Percentiles rank a stretch among this genome's conserved stretches.
These are phyloP conservation scores for Tolypeutes matacus DNA, from an alignment of 2,797 vertebrate genomes.

Conservation along the genomic window DNA sequence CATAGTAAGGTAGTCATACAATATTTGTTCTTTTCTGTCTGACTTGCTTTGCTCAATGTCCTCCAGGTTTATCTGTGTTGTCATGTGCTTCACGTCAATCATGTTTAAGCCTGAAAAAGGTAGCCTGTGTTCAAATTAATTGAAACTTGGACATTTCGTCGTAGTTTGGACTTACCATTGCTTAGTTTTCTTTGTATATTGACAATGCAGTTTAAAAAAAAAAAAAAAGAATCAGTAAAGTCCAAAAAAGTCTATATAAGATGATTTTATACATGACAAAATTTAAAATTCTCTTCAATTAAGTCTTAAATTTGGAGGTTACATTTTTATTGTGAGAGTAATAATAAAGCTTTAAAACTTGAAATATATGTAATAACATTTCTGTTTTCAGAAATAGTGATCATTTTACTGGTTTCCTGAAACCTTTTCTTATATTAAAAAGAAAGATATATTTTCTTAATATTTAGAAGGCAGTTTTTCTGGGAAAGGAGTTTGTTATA, in stretches of 20 bases:
- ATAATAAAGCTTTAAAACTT: conserved; percentile 35
- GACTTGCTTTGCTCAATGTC: too few relatives aligned
- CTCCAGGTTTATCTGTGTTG: too few relatives aligned
- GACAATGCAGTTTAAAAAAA: background rate
- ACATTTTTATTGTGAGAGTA: conserved; percentile 63
- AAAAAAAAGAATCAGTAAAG: background rate
- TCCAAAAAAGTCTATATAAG: background rate
- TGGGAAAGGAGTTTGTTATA: conserved; percentile 29
- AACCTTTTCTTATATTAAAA: conserved; percentile 41
- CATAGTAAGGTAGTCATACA: too few relatives aligned
- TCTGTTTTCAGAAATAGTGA: conserved; percentile 16
- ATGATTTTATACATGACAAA: conserved; percentile 9
- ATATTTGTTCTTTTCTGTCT: too few relatives aligned
- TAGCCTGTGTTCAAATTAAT: background rate
- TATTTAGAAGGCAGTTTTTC: background rate
- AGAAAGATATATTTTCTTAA: background rate
- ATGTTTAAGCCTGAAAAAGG: conserved; percentile 30
- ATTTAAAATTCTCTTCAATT: conserved; percentile 21
- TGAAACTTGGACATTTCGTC: background rate
- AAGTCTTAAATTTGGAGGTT: conserved; percentile 39
- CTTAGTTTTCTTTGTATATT: conserved; percentile 40
- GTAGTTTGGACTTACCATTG: background rate
- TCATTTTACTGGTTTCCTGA: background rate
- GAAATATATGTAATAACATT: conserved; percentile 3
- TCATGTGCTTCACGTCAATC: background rate